Base-by-base conservation (phyloP, 1,140 invertebrate species). In the Polypedilum pembai region DNA sequence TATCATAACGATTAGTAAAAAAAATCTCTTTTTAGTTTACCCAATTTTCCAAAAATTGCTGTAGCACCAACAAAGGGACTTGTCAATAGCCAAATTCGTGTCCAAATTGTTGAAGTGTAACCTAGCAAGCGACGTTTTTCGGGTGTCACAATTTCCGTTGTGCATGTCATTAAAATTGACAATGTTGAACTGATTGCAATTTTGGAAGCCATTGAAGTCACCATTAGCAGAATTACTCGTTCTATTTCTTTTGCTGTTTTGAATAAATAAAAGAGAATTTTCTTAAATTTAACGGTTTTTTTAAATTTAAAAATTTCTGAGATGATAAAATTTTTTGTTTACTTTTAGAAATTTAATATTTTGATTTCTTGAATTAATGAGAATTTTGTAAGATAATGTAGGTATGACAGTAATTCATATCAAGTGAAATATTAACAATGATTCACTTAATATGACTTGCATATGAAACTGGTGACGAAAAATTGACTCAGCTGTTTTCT, bases 41-140 rank as follows among this genome's bases (percentile, higher is more conserved):
- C 65, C 5, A 81, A 74, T 41, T 81, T 79, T 1, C 81, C 81
- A 75, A 82, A 79, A 40, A 82, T 77, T 1, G 81, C 77, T 1
- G 78, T 79, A n/a, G 81, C 79, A 3, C 81, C 81, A 41, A 82
- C 77, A 73, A 82, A 82, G 12, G 81, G 81, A 2, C 80, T 80
- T 18, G 80, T 79, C 12, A 82, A 74, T 1, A 82, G 77, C 81
- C 81, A 82, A 41, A 82, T 81, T 1, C 81, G 76, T n/a, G 81
- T 80, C 80, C 81, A 82, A 66, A 81, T 81, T 40, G 81, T 82
- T 3, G 80, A 80, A 10, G 81, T 82, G 63, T 80, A 82, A 7
- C 79, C 73, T 10, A 78, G 78, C 18, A 82, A 81, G 40, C 81
- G 81, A 33, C 78, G 78, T n/a, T 82, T 81, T 7, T 82, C 81